A percentile compares a stretch with the other conserved stretches of the same genome.
Evolutionary conservation across 2,888 invertebrate species (phyloP).

Genomic region (Nipponacmea schrenckii): DNA sequence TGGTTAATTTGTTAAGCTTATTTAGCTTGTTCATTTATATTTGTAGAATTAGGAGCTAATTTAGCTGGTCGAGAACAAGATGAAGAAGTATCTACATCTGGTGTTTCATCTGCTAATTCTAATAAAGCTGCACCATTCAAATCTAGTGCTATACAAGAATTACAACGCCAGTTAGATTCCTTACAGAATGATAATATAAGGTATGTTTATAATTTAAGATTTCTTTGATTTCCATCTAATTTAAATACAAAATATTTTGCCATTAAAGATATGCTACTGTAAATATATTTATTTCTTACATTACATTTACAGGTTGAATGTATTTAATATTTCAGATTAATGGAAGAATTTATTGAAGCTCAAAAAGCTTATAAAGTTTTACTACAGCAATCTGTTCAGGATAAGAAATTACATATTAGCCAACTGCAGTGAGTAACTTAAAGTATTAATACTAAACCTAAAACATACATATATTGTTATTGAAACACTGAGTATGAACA

Average conservation of each 20-base stretch:
- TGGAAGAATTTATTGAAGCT: conserved; percentile 81
- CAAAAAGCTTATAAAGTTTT: conserved; percentile 80
- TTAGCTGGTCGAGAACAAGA: conserved; percentile 73
- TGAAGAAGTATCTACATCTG: conserved; percentile 75
- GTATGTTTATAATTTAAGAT: conserved; percentile 30
- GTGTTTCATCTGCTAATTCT: conserved; percentile 72
- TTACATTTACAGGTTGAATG: too few species aligned
- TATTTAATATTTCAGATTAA: conserved; percentile 70
- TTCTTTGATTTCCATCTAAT: not conserved
- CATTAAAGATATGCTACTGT: too few species aligned
- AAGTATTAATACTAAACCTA: too few species aligned
- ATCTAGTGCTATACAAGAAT: conserved; percentile 40
- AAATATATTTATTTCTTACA: too few species aligned
- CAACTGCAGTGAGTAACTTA: conserved; percentile 68
- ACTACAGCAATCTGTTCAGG: conserved; percentile 77
- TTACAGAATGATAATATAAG: conserved; percentile 58
- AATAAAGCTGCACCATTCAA: conserved; percentile 41
- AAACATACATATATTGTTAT: too few species aligned
- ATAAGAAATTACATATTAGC: conserved; percentile 76
- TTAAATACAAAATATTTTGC: not conserved
- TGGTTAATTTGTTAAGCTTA: too few species aligned
- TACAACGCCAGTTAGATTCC: conserved; percentile 50
- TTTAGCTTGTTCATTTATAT: not conserved
- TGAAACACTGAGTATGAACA: too few species aligned
- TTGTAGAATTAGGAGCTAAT: conserved; percentile 85